Base-by-base conservation (phyloP, 2,888 invertebrate species). In the Monoplex corrugatus region DNA sequence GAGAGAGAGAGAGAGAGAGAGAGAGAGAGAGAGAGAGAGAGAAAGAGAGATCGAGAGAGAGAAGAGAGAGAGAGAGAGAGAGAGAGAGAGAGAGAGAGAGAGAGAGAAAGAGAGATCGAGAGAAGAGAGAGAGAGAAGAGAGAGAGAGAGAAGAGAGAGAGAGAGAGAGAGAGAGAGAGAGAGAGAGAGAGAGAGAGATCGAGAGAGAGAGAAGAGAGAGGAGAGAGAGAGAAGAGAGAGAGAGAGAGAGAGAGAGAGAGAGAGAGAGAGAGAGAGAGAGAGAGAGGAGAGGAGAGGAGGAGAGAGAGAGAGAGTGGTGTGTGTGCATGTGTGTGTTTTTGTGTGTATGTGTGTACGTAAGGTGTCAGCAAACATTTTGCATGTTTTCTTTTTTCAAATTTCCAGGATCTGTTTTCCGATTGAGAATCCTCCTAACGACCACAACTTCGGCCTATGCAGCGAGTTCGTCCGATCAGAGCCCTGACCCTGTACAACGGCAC, bases 401-500 rank as follows among this genome's bases (percentile, higher is more conserved):
- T 85, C 2, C 89, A 91, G 90, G 6, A 82, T 78, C 5, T 91
- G 90, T 45, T 89, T 91, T 43, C 87, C 89, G 1, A 91, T 91
- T 23, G 40, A 57, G n/a, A 89, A 89, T 28, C 90, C 90, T 2
- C 23, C 38, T 0, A 80, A 57, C 16, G 90, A 91, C 43, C 88
- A 63, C 0, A n/a, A 45, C 23, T 91, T 91, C n/a, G 38, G 57
- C n/a, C 10, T 8, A 16, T 91, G 90, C 86, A 91, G 89, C 85
- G 90, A 91, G 82, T 91, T 91, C 32, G 89, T 89, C 35, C 84
- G 90, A 6, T 89, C 90, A 0, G 86, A 87, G 32, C 80, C 90
- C 6, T 72, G 13, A 23, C n/a, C 16, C 44, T 87, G 40, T 0
- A 35, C 1, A 35, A 89, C 28, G 90, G 90, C 3, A 86, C 88